Base-by-base conservation (phyloP, 2,888 invertebrate species). In the Luperina nickerlii region DNA sequence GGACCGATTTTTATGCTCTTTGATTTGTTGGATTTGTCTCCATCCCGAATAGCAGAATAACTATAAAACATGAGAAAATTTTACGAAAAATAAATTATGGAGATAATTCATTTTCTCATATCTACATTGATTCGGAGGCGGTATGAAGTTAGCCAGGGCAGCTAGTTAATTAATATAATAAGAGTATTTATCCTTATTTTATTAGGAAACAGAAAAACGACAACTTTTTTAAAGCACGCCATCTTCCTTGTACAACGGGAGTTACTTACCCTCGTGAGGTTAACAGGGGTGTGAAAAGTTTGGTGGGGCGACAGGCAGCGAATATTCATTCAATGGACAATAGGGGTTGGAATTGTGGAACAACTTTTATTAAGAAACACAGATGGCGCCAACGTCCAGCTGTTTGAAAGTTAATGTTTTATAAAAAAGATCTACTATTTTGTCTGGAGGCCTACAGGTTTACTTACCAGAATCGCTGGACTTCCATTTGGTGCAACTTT, bases 331-430 rank as follows among this genome's bases (percentile, higher is more conserved):
- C 8, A 70, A 9, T 24, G 7, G 15, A 45, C 13, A 51, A 20
- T 20, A 32, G 20, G 77, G 81, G 65, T 83, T 42, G 57, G n/a
- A 63, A 20, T 42, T 77, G 62, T 32, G 57, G 24, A 74, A 48
- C 5, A 69, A n/a, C 24, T 74, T 65, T 63, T 4, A 51, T 4
- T 24, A n/a, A 13, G 20, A 32, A 66, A 5, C 38, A 74, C 42
- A 86, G 86, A 80, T 87, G 87, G 6, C 87, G 76, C 74, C 65
- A 68, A 32, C 1, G 0, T 42, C 2, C 48, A 32, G 11, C 7
- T 68, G 18, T 45, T 54, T 27, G 15, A 27, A 42, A 6, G 32
- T 3, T 15, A 4, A 13, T 42, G 42, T 18, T 63, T 18, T 32
- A 2, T 65, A 5, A 0, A 38, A 20, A 20, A 20, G 1, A 6